These are phyloP conservation scores for Danaus chrysippus DNA, from an alignment of 2,888 invertebrate species.

Conservation along the genomic window DNA sequence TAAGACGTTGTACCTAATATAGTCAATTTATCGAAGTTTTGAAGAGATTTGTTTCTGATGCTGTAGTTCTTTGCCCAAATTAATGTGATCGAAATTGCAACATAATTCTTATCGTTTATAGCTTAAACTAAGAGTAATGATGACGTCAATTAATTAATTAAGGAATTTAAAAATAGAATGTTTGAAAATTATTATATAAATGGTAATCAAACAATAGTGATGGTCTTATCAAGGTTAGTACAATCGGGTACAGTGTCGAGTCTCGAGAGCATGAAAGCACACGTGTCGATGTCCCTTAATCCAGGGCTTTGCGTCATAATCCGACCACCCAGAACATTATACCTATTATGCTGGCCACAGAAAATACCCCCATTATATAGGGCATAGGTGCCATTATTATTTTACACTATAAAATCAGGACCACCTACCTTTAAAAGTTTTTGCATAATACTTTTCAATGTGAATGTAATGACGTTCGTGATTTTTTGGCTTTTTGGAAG, in stretches of 20 bases:
- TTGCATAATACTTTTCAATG: conserved; percentile 53
- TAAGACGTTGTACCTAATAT: too few relatives aligned
- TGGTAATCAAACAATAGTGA: too few relatives aligned
- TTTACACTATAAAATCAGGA: conserved; percentile 68
- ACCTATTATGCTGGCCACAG: conserved; percentile 63
- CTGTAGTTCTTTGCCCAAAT: too few relatives aligned
- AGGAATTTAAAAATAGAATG: neutral
- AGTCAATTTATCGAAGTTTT: too few relatives aligned
- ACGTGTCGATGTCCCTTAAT: conserved; percentile 75
- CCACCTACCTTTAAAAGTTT: conserved; percentile 66
- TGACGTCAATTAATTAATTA: too few relatives aligned
- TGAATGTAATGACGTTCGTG: conserved; percentile 74
- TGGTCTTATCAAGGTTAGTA: conserved; percentile 42
- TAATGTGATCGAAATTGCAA: too few relatives aligned
- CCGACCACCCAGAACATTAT: conserved; percentile 70
- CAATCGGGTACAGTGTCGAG: conserved; percentile 58
- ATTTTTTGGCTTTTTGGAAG: conserved; percentile 60
- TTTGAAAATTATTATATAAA: neutral
- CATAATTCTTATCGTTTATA: too few relatives aligned
- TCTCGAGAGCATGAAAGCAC: conserved; percentile 62
- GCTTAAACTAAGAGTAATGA: too few relatives aligned
- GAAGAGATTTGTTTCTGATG: too few relatives aligned
- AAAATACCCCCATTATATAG: conserved; percentile 69
- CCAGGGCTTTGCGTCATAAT: conserved; percentile 66
- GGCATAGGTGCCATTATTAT: conserved; percentile 69